Percentiles rank a stretch among this genome's conserved stretches.
Conservation (phyloP, 2,888 invertebrate species). For the Coelopa pilipes region DNA sequence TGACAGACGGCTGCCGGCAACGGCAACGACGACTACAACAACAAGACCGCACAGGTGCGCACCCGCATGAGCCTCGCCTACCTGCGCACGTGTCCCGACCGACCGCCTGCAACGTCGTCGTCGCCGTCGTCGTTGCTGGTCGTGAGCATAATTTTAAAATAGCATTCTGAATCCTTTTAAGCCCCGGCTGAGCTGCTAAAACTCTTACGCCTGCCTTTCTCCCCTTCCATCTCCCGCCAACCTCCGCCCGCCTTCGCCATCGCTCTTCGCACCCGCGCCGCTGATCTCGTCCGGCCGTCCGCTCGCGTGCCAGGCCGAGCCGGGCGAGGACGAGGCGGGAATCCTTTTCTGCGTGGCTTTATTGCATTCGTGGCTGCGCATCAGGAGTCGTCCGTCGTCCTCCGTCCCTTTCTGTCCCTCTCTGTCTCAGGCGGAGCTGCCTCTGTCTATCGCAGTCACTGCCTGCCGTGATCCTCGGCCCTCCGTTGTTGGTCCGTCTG, state of each 20-base stretch:
- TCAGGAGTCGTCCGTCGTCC: background rate
- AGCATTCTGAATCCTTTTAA: conserved; percentile 8
- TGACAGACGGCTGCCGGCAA: too few species aligned
- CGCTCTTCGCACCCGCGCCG: background rate
- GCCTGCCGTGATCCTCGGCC: too few species aligned
- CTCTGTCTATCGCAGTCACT: too few species aligned
- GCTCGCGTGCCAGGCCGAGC: too few species aligned
- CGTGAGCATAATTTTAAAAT: conserved; percentile 27
- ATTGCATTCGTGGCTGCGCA: too few species aligned
- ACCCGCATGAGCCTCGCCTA: background rate
- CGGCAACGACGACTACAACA: too few species aligned
- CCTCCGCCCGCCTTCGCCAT: background rate
- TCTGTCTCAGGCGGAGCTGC: too few species aligned
- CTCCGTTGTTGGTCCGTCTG: background rate
- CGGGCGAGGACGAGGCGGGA: too few species aligned
- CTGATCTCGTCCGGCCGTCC: too few species aligned
- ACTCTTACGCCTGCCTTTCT: conserved; percentile 17
- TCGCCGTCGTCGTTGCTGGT: background rate
- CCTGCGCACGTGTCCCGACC: too few species aligned
- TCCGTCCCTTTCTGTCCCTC: background rate
- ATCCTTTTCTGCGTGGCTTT: too few species aligned
- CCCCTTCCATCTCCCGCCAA: background rate
- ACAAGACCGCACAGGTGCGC: background rate
- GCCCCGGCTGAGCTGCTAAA: conserved; percentile 32
- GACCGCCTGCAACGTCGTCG: background rate